Evolutionary conservation across 2,113 vertebrate genomes (phyloP).

Genomic region (Perca fluviatilis): DNA sequence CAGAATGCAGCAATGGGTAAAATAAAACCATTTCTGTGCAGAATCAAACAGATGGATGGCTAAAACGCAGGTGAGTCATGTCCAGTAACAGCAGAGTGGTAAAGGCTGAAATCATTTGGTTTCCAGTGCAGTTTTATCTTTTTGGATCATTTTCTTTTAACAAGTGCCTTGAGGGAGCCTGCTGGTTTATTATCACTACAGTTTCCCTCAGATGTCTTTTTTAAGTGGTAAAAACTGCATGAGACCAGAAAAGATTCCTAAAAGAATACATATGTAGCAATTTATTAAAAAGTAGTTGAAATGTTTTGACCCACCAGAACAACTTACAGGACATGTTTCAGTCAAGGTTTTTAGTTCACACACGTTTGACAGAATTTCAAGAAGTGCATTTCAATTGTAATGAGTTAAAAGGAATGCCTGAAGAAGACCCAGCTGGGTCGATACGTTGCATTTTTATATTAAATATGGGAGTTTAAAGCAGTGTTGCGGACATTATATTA

Average conservation of each 20-base stretch:
- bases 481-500: too few relatives aligned
- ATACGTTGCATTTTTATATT: too few relatives aligned
- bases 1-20: neutral
- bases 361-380: too few relatives aligned
- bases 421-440: too few relatives aligned
- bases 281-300: neutral
- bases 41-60: slow-evolving; percentile 43
- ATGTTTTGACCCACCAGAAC: neutral
- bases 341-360: too few relatives aligned
- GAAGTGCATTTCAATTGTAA: too few relatives aligned
- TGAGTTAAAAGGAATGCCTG: too few relatives aligned
- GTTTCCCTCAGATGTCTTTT: neutral
- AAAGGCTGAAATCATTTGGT: slow-evolving; percentile 36
- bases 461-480: too few relatives aligned
- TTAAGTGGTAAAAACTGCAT: neutral
- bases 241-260: neutral
- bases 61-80: slow-evolving; percentile 27
- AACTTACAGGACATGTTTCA: neutral
- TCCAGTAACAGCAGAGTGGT: neutral
- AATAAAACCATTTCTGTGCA: slow-evolving; percentile 27
- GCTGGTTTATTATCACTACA: neutral
- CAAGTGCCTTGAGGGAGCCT: neutral
- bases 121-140: slow-evolving; percentile 1
- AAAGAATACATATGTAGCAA: neutral
- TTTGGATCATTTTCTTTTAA: slow-evolving; percentile 16